phyloP scores from a whole-genome alignment of 2,797 vertebrate genomes.

The Manis javanica region DNA sequence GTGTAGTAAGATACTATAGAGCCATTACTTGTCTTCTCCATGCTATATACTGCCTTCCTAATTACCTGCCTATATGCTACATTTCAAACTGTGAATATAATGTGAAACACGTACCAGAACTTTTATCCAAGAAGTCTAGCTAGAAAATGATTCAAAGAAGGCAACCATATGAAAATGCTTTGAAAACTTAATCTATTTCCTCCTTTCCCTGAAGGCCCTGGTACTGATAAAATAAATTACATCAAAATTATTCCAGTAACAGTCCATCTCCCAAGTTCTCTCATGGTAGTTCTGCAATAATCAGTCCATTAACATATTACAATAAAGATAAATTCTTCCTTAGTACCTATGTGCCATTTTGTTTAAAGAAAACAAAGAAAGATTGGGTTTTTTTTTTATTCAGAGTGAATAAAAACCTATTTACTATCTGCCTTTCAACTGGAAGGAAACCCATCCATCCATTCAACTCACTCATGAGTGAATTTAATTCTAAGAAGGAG shows the following conservation, averaged over 20 bases:
- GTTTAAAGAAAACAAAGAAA: constrained; percentile 47
- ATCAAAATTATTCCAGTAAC: constrained; percentile 44
- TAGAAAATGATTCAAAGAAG: constrained; percentile 60
- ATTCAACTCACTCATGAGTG: too few species aligned
- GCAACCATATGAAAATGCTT: constrained; percentile 61
- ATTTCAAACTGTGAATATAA: constrained; percentile 7
- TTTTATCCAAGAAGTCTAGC: constrained; percentile 50
- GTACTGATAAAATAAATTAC: constrained; percentile 50
- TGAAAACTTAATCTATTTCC: constrained; percentile 60
- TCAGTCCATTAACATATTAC: neutral
- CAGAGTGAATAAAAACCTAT: constrained; percentile 15
- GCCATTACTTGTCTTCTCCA: too few species aligned
- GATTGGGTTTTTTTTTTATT: neutral
- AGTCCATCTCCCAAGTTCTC: neutral
- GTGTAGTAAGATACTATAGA: too few species aligned
- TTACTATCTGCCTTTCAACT: constrained; percentile 59
- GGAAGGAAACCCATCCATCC: neutral
- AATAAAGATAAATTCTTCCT: neutral
- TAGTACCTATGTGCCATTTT: neutral
- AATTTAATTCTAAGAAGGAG: constrained; percentile 44
- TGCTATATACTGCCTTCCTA: too few species aligned
- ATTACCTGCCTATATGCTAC: neutral
- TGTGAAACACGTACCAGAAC: constrained; percentile 55
- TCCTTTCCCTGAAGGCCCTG: constrained; percentile 37
- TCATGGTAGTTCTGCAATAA: neutral